Evolutionary conservation across 1,140 invertebrate genomes (phyloP).

Genomic region (Odontomachus brunneus): DNA sequence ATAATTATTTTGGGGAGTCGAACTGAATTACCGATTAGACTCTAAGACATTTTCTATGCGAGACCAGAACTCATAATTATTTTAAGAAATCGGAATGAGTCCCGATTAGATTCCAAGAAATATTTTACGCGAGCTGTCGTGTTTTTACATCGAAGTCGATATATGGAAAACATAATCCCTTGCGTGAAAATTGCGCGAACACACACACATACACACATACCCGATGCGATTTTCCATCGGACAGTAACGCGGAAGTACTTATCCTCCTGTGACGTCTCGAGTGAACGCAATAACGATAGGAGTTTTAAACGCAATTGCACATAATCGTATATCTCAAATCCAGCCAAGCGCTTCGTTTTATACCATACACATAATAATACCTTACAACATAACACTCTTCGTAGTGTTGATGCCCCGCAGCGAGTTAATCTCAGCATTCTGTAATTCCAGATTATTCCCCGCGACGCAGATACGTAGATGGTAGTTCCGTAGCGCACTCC

Average conservation of each 20-base stretch:
- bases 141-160: too few species aligned
- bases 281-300: constrained; percentile 27
- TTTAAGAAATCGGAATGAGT: too few species aligned
- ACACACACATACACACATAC: too few species aligned
- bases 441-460: constrained; percentile 52
- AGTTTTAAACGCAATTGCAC: constrained; percentile 9
- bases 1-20: too few species aligned
- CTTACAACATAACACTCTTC: constrained; percentile 41
- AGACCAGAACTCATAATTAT: too few species aligned
- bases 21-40: too few species aligned
- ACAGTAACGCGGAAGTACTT: neutral
- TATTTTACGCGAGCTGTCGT: too few species aligned
- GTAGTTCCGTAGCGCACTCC: neutral
- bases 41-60: too few species aligned
- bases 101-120: too few species aligned
- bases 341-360: too few species aligned
- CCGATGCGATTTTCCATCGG: constrained; percentile 6
- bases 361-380: too few species aligned
- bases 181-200: constrained; percentile 9
- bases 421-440: constrained; percentile 58
- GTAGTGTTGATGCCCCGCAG: constrained; percentile 49
- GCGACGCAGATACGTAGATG: neutral
- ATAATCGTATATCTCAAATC: too few species aligned
- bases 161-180: neutral
- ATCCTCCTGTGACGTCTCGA: constrained; percentile 25